Percentiles rank a stretch among this genome's conserved stretches.
Conservation (phyloP, 2,888 invertebrate genomes). For the Cheilosia grossa region DNA sequence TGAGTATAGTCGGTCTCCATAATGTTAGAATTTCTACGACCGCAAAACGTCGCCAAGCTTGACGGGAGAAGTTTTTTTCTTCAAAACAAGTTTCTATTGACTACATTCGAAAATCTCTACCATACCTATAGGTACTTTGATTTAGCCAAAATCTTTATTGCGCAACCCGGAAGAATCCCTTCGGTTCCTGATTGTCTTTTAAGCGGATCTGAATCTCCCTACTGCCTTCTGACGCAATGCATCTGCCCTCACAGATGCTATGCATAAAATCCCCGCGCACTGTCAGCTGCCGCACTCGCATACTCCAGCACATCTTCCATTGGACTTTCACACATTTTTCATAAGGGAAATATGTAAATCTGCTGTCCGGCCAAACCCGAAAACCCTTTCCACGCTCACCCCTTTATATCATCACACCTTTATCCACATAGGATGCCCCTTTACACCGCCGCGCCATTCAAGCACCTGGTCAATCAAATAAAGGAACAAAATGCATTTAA, state of each 20-base stretch:
- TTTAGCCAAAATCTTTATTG: no score
- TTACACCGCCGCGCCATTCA: background rate
- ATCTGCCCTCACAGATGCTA: background rate
- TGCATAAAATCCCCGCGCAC: background rate
- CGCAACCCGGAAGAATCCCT: no score
- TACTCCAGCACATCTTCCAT: background rate
- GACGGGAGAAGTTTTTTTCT: no score
- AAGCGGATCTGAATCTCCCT: no score
- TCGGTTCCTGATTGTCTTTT: background rate
- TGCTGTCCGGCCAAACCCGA: background rate
- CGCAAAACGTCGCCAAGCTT: no score
- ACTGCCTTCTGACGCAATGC: background rate
- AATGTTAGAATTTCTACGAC: no score
- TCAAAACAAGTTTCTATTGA: no score
- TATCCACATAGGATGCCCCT: background rate
- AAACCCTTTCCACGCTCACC: background rate
- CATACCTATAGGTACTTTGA: no score
- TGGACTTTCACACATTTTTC: background rate
- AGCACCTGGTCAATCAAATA: constrained; percentile 36
- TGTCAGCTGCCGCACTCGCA: background rate
- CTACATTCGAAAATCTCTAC: no score
- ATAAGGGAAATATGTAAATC: background rate
- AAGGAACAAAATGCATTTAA: constrained; percentile 8
- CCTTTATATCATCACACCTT: constrained; percentile 8
- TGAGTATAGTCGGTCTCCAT: no score